Evolutionary conservation across 2,113 vertebrate genomes (phyloP).

Genomic region (Proteles cristata): DNA sequence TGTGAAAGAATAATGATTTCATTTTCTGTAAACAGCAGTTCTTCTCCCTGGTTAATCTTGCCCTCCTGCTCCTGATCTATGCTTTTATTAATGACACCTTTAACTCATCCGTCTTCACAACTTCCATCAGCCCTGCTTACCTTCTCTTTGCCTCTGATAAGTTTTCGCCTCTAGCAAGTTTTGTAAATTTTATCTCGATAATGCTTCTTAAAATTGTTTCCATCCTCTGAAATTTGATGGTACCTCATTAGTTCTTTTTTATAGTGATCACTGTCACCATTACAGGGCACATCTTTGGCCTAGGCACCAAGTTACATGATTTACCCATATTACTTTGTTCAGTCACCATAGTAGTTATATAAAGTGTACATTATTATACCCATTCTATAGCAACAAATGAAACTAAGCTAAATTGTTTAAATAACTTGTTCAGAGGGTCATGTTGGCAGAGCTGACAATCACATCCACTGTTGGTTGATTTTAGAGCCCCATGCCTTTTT

Average conservation of each 20-base stretch:
- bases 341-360: neutral
- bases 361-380: neutral
- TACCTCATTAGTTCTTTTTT: neutral
- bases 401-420: neutral
- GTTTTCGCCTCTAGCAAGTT: neutral
- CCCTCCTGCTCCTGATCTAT: neutral
- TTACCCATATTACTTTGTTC: neutral
- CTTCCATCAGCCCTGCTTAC: neutral
- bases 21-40: conserved; percentile 2
- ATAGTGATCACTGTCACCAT: neutral
- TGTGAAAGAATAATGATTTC: neutral
- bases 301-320: neutral
- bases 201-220: neutral
- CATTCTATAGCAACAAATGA: neutral
- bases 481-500: neutral
- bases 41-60: neutral
- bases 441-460: neutral
- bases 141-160: neutral
- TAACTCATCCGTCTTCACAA: neutral
- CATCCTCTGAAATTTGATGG: neutral
- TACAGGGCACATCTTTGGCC: neutral
- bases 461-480: neutral
- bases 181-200: neutral
- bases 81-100: neutral
- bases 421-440: conserved; percentile 7